phyloP scores from a whole-genome alignment of 2,113 vertebrate species.

The Salvelinus sp. region DNA sequence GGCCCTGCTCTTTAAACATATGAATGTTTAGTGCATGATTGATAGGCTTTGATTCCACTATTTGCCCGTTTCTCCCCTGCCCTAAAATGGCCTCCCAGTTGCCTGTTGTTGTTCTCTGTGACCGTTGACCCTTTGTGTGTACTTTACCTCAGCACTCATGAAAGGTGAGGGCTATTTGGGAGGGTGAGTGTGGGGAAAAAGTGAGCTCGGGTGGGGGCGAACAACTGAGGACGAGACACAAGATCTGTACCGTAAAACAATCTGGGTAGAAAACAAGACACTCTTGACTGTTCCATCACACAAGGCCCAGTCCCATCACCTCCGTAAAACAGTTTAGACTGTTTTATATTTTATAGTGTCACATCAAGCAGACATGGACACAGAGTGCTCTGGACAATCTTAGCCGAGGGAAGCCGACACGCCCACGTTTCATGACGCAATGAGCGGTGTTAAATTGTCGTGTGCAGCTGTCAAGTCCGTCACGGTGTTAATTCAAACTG shows the following conservation, averaged over 20 bases:
- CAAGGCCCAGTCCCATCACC: background rate
- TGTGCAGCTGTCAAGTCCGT: background rate
- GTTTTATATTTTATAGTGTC: too few species aligned
- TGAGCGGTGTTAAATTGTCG: background rate
- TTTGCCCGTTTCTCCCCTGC: background rate
- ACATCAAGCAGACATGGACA: background rate
- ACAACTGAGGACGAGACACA: constrained; percentile 1
- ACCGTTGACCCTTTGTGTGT: constrained; percentile 29
- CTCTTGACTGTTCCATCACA: background rate
- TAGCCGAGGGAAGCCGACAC: background rate
- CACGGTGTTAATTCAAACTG: background rate
- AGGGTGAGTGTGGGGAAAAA: constrained; percentile 9
- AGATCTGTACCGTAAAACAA: constrained; percentile 7
- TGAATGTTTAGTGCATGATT: constrained; percentile 11
- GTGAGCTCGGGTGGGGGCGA: background rate
- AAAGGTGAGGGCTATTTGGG: constrained; percentile 10
- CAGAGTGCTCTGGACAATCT: background rate
- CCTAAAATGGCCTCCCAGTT: background rate
- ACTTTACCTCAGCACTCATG: constrained; percentile 20
- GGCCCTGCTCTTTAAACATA: background rate
- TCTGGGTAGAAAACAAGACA: constrained; percentile 1
- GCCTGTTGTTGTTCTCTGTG: constrained; percentile 15
- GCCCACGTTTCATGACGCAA: background rate
- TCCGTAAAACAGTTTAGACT: background rate
- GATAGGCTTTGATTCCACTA: constrained; percentile 6